Percentiles rank a stretch among this genome's conserved stretches.
Evolutionary conservation across 1,140 invertebrate genomes (phyloP).

Genomic region (Ceratitis capitata): DNA sequence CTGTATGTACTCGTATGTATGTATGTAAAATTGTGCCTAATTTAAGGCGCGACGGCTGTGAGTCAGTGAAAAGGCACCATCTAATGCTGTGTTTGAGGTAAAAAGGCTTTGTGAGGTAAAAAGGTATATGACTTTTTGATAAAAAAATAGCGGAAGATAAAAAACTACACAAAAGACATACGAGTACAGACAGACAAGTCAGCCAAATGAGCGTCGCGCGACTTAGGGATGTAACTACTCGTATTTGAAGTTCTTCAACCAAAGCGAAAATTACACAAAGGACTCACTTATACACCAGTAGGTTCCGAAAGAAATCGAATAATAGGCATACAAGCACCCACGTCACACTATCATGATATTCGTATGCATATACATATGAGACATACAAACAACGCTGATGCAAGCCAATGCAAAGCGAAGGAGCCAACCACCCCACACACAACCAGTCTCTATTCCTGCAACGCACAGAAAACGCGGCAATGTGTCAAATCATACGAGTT

Average conservation of each 20-base stretch:
- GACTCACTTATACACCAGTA: neutral
- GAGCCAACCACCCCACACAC: neutral
- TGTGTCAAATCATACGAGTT: constrained; percentile 18
- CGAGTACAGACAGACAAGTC: neutral
- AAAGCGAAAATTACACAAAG: constrained; percentile 34
- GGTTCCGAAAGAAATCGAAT: neutral
- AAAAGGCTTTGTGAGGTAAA: neutral
- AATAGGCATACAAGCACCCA: neutral
- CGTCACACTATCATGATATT: too few species aligned
- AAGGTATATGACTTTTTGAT: neutral
- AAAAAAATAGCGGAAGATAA: neutral
- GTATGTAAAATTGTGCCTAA: neutral
- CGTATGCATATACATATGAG: neutral
- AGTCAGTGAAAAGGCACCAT: neutral
- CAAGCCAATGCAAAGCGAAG: neutral
- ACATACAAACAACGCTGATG: neutral
- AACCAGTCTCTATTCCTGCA: too few species aligned
- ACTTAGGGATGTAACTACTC: constrained; percentile 1
- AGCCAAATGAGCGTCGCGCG: neutral
- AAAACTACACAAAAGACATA: neutral
- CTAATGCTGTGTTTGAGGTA: neutral
- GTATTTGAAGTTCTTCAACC: constrained; percentile 2
- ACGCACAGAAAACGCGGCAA: neutral
- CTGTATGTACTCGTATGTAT: too few species aligned
- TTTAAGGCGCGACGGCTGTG: neutral